These are phyloP conservation scores for Leptothorax acervorum DNA, from an alignment of 2,888 invertebrate species.

Conservation along the genomic window DNA sequence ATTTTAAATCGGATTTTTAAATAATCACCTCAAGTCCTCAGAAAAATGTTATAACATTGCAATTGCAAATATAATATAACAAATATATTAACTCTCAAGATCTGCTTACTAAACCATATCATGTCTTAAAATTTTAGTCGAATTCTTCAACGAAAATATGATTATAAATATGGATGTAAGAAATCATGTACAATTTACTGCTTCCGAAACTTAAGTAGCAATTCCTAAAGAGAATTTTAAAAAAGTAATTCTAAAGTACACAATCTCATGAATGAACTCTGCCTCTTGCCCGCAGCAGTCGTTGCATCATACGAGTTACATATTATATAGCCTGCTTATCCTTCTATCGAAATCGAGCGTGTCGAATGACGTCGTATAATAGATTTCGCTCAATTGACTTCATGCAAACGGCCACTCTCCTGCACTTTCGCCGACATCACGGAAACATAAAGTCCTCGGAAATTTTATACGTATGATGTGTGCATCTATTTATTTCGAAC, in stretches of 20 bases:
- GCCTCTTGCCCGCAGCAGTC: constrained; percentile 8
- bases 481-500: neutral
- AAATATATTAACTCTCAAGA: neutral
- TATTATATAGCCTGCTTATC: neutral
- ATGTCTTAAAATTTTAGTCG: neutral
- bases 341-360: constrained; percentile 69
- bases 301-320: constrained; percentile 37
- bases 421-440: constrained; percentile 12
- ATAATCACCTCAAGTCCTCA: neutral
- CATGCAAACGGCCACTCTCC: constrained; percentile 32
- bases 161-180: neutral
- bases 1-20: neutral
- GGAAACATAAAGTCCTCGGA: constrained; percentile 4
- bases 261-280: neutral
- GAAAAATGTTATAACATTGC: neutral
- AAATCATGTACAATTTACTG: neutral
- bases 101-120: neutral
- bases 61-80: neutral
- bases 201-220: neutral
- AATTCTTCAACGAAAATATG: neutral
- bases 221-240: neutral
- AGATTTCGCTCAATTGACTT: constrained; percentile 66
- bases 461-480: neutral
- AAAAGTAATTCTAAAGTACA: neutral
- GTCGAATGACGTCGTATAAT: constrained; percentile 68